Evolutionary conservation across 2,797 vertebrate genomes (phyloP).

Genomic region (Xyrichtys novacula): DNA sequence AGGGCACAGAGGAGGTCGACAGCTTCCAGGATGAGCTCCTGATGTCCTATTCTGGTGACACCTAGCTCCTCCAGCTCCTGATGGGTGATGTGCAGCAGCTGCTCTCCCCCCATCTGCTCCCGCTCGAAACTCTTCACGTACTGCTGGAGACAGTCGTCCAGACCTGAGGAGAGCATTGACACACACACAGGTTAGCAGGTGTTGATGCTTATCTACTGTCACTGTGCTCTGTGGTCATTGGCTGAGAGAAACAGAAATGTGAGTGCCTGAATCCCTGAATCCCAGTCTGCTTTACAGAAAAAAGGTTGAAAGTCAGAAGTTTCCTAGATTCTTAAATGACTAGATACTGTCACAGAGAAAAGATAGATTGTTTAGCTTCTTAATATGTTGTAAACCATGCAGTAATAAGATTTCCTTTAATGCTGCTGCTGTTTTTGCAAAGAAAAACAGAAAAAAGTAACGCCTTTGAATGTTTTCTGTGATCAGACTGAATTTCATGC

Average conservation of each 20-base stretch:
- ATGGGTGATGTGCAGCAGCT: slow-evolving; percentile 92
- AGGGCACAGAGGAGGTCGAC: slow-evolving; percentile 91
- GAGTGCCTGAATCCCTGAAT: slow-evolving; percentile 8
- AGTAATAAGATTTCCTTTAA: slow-evolving; percentile 4
- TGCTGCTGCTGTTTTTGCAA: slow-evolving; percentile 9
- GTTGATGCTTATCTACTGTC: slow-evolving; percentile 17
- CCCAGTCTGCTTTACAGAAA: slow-evolving; percentile 15
- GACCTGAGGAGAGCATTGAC: slow-evolving; percentile 77
- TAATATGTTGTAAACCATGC: not conserved
- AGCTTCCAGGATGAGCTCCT: slow-evolving; percentile 93
- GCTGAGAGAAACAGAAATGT: slow-evolving; percentile 10
- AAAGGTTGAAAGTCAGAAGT: slow-evolving; percentile 36
- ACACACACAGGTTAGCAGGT: slow-evolving; percentile 28
- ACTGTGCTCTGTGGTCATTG: not conserved
- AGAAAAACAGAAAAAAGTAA: not conserved
- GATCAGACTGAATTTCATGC: slow-evolving; percentile 15
- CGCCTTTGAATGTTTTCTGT: not conserved
- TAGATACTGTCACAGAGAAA: slow-evolving; percentile 30
- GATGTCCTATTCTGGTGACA: slow-evolving; percentile 91
- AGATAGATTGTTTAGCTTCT: slow-evolving; percentile 19
- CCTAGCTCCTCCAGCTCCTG: slow-evolving; percentile 93
- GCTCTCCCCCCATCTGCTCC: slow-evolving; percentile 92
- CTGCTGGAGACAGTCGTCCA: slow-evolving; percentile 92
- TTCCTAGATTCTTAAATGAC: slow-evolving; percentile 32
- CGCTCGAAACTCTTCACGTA: slow-evolving; percentile 94